These are phyloP conservation scores for Enteromius fasciolatus DNA, from an alignment of 2,797 vertebrate genomes.

Conservation along the genomic window DNA sequence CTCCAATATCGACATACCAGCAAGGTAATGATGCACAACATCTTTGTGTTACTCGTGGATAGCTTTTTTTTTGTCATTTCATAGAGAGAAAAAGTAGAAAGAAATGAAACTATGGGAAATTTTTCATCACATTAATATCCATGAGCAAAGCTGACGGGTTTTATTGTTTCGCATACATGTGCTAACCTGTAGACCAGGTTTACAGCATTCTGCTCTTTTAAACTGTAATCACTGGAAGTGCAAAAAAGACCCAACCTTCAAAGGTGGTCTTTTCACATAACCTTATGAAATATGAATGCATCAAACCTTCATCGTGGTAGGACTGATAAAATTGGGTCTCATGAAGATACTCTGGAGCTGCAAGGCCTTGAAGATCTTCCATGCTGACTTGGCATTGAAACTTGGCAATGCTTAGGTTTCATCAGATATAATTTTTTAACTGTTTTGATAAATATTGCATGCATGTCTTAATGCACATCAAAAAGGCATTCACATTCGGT, in stretches of 20 bases:
- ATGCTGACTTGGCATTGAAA: constrained; percentile 9
- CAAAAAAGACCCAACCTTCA: background rate
- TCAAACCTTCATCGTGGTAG: constrained; percentile 8
- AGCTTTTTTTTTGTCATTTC: background rate
- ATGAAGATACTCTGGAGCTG: constrained; percentile 4
- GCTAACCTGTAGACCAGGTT: background rate
- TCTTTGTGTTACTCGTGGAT: background rate
- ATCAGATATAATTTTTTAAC: background rate
- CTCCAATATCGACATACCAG: constrained; percentile 92
- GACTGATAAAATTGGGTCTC: constrained; percentile 1
- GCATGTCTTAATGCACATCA: background rate
- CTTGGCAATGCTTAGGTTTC: constrained; percentile 14
- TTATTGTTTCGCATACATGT: background rate
- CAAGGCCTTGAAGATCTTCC: background rate
- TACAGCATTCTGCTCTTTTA: background rate
- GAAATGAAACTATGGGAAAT: background rate
- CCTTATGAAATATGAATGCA: constrained; percentile 7
- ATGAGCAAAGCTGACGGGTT: background rate
- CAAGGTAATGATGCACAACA: constrained; percentile 82
- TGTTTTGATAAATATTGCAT: constrained; percentile 11
- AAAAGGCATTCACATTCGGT: background rate
- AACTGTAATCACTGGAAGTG: background rate
- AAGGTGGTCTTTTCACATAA: constrained; percentile 6
- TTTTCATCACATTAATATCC: background rate
- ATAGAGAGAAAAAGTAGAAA: background rate